phyloP scores from a whole-genome alignment of 64 coral and sea anemone species.

The Platygyra sinensis region DNA sequence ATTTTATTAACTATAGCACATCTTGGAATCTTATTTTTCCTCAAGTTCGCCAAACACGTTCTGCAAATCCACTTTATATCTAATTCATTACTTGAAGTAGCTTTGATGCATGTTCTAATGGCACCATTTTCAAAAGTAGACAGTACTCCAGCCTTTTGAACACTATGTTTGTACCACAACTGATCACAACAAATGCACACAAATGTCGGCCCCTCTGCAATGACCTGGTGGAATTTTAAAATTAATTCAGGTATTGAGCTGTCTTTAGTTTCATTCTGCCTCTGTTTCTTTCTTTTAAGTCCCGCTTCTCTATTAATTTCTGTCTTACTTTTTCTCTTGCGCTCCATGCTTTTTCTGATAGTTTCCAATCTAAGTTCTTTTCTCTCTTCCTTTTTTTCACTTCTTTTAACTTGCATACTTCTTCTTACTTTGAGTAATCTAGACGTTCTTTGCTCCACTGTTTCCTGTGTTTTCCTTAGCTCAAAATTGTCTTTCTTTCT shows the following conservation, averaged over 20 bases:
- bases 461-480: no score
- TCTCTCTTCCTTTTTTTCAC: no score
- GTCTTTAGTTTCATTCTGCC: no score
- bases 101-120: background rate
- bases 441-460: no score
- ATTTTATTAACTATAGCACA: constrained; percentile 15
- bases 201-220: constrained; percentile 7
- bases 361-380: no score
- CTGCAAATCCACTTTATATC: background rate
- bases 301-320: no score
- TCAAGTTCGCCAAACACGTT: background rate
- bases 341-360: no score
- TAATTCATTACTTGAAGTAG: background rate
- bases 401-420: no score
- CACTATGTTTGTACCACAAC: constrained; percentile 29
- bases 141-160: background rate
- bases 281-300: no score
- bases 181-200: constrained; percentile 30
- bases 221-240: background rate
- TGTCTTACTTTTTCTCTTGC: no score
- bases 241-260: background rate
- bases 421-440: no score
- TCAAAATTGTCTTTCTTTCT: no score
- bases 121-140: background rate
- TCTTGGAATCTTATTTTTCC: background rate